phyloP scores from a whole-genome alignment of 2,888 invertebrate genomes.

The Hirtodrosophila confusa region DNA sequence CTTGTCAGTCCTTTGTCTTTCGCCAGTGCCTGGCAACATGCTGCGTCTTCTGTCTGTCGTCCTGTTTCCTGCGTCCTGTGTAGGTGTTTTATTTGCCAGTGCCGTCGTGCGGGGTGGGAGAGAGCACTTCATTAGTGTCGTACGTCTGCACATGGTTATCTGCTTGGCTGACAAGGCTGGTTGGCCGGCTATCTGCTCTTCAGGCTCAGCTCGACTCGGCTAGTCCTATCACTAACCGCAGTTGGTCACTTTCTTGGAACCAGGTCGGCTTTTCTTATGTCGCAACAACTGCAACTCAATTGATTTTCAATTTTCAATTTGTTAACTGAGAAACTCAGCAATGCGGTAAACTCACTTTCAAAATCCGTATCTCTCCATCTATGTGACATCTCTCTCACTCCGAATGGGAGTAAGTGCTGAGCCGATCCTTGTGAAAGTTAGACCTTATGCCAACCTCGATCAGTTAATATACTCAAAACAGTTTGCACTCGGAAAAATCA shows the following conservation, averaged over 20 bases:
- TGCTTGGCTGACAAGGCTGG: constrained; percentile 4
- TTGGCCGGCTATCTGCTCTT: constrained; percentile 1
- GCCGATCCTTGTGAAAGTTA: too few species aligned
- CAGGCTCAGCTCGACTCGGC: neutral
- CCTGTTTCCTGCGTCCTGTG: constrained; percentile 15
- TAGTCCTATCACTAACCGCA: constrained; percentile 67
- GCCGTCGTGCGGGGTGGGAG: constrained; percentile 19
- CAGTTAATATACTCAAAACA: too few species aligned
- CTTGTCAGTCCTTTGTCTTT: constrained; percentile 13
- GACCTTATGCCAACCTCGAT: too few species aligned
- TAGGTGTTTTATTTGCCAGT: constrained; percentile 75
- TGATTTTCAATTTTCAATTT: constrained; percentile 48
- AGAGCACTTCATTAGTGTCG: constrained; percentile 75
- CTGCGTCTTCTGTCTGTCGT: constrained; percentile 26
- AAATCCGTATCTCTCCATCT: neutral
- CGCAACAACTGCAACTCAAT: constrained; percentile 48
- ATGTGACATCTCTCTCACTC: too few species aligned
- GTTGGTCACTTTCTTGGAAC: constrained; percentile 73
- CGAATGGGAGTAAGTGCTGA: too few species aligned
- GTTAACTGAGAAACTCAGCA: constrained; percentile 7
- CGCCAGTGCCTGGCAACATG: constrained; percentile 23
- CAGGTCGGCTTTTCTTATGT: constrained; percentile 51
- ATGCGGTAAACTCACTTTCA: constrained; percentile 12
- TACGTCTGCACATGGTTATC: constrained; percentile 47
- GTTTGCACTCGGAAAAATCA: too few species aligned